phyloP scores from a whole-genome alignment of 2,113 vertebrate species.

The Phainopepla nitens region DNA sequence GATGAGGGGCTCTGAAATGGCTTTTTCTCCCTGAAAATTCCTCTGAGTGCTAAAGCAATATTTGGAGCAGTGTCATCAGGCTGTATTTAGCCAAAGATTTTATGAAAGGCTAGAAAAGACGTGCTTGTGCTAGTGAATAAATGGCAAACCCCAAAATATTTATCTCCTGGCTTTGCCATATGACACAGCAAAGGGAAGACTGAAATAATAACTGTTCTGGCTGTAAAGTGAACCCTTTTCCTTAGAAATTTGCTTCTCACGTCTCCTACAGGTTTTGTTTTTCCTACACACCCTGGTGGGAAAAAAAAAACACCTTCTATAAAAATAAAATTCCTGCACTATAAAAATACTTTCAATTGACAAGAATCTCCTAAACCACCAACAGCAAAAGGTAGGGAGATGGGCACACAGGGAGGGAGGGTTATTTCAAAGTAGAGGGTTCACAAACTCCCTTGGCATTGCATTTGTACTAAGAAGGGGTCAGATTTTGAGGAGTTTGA shows the following conservation, averaged over 20 bases:
- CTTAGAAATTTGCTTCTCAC: neutral
- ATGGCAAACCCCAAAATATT: neutral
- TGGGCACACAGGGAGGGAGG: neutral
- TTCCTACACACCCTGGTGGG: neutral
- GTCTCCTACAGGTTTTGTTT: neutral
- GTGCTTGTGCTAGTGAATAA: neutral
- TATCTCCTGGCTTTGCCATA: neutral
- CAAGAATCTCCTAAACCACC: neutral
- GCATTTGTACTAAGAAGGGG: neutral
- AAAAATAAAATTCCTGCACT: neutral
- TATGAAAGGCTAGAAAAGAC: neutral
- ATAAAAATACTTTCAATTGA: neutral
- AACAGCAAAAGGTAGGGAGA: neutral
- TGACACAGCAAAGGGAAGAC: neutral
- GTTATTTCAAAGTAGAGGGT: neutral
- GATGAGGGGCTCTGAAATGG: neutral
- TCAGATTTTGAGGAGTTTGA: neutral
- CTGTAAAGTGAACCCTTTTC: neutral
- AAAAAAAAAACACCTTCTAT: rapidly evolving
- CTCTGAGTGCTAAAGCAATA: neutral
- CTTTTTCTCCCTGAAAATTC: neutral
- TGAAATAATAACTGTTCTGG: neutral
- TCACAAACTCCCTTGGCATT: neutral
- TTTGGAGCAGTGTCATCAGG: neutral
- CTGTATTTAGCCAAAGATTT: neutral